Evolutionary conservation across 2,113 vertebrate genomes (phyloP).

Genomic region (Ibidorhyncha struthersii): DNA sequence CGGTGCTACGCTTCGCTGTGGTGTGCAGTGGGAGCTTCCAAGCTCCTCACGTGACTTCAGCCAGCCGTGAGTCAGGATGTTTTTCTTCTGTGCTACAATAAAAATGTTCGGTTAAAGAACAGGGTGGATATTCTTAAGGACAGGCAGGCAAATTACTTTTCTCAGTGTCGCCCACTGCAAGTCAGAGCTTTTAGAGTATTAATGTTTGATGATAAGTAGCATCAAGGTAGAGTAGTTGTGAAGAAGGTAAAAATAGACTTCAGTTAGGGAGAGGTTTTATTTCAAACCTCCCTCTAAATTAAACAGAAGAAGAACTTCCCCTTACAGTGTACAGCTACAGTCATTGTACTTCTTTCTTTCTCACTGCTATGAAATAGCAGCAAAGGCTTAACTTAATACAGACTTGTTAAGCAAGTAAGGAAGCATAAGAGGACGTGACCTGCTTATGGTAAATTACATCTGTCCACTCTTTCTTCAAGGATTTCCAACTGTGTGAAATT

Average conservation of each 20-base stretch:
- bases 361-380: background rate
- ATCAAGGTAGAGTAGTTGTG: conserved; percentile 44
- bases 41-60: conserved; percentile 20
- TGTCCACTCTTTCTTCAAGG: background rate
- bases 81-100: conserved; percentile 25
- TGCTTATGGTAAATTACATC: background rate
- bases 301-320: background rate
- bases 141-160: conserved; percentile 41
- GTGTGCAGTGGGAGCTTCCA: background rate
- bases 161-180: background rate
- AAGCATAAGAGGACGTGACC: background rate
- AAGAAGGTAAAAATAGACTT: conserved; percentile 59
- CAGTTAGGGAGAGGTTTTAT: conserved; percentile 21
- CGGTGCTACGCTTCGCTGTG: background rate
- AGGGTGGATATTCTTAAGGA: conserved; percentile 43
- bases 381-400: background rate
- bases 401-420: background rate
- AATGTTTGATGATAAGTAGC: conserved; percentile 69
- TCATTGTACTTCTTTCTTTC: background rate
- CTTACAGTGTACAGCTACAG: background rate
- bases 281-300: conserved; percentile 27
- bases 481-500: background rate
- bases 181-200: conserved; percentile 67
- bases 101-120: conserved; percentile 33
- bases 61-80: background rate